Percentiles rank a stretch among this genome's conserved stretches.
Evolutionary conservation across 1,140 invertebrate genomes (phyloP).

Genomic region (Hermatobates lingyangjiaoensis): DNA sequence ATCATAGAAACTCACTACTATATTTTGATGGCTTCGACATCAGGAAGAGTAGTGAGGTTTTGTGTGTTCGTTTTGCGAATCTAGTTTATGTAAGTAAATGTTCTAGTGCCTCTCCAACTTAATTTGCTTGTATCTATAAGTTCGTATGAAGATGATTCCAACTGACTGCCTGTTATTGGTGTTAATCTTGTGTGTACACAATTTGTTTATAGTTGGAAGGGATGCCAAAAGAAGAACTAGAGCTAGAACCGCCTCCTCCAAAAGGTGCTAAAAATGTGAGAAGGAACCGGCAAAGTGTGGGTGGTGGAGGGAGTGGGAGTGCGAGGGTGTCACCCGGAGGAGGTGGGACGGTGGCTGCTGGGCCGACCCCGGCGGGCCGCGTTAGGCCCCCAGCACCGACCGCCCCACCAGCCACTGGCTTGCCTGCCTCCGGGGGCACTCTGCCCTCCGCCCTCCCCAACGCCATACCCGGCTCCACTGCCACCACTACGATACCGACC

Average conservation of each 20-base stretch:
- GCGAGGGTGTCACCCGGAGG: constrained; percentile 14
- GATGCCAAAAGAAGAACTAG: constrained; percentile 82
- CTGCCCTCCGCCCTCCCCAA: constrained; percentile 24
- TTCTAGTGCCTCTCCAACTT: no score
- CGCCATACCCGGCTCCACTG: constrained; percentile 24
- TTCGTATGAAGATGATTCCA: no score
- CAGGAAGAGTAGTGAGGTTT: no score
- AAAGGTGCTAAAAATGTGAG: constrained; percentile 44
- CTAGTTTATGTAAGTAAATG: no score
- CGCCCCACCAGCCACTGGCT: constrained; percentile 14
- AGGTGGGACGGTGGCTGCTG: constrained; percentile 11
- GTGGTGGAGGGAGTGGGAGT: constrained; percentile 16
- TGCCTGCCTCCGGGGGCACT: constrained; percentile 24
- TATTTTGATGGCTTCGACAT: no score
- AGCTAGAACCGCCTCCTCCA: constrained; percentile 47
- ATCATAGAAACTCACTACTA: no score
- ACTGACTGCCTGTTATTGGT: not conserved
- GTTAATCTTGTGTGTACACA: not conserved
- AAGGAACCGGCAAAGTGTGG: constrained; percentile 28
- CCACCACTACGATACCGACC: constrained; percentile 22
- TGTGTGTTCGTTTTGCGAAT: no score
- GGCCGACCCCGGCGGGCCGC: constrained; percentile 21
- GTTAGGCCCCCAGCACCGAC: constrained; percentile 23
- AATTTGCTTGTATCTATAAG: no score
- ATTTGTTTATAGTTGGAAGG: constrained; percentile 49